phyloP scores from a whole-genome alignment of 2,113 vertebrate species.

The Centrocercus urophasianus region DNA sequence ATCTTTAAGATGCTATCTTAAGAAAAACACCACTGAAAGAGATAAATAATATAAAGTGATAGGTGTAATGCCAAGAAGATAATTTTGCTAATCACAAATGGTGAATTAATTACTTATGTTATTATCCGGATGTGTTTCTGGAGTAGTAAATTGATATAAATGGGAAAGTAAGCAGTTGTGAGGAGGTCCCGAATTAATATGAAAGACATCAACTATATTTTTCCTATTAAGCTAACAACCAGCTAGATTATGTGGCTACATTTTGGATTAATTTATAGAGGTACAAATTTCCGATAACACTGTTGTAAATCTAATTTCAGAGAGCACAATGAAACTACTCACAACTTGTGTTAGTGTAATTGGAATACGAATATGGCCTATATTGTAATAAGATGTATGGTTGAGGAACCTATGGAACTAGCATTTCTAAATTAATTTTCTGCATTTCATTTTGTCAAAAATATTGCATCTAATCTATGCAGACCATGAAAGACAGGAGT shows the following conservation, averaged over 20 bases:
- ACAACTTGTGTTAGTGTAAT: conserved; percentile 28
- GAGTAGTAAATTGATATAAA: conserved; percentile 11
- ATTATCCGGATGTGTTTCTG: background rate
- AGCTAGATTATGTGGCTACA: background rate
- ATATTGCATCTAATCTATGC: background rate
- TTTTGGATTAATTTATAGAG: conserved; percentile 45
- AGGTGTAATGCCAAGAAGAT: background rate
- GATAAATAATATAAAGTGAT: background rate
- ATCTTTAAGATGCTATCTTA: background rate
- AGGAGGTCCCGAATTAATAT: conserved; percentile 27
- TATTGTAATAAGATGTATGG: conserved; percentile 9
- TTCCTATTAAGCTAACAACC: conserved; percentile 41
- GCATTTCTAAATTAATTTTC: background rate
- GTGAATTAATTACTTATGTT: background rate
- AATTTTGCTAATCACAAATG: background rate
- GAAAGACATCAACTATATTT: conserved; percentile 27
- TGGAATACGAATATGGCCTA: background rate
- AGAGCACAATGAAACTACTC: conserved; percentile 48
- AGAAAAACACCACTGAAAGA: background rate
- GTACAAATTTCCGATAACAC: conserved; percentile 57
- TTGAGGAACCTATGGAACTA: background rate
- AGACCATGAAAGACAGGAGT: background rate
- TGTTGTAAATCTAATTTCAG: conserved; percentile 56
- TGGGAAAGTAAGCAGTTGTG: background rate
- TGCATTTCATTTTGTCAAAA: background rate